Percentiles rank a stretch among this genome's conserved stretches.
Conservation (phyloP, 2,113 vertebrate genomes). For the Bujurquina vittata region DNA sequence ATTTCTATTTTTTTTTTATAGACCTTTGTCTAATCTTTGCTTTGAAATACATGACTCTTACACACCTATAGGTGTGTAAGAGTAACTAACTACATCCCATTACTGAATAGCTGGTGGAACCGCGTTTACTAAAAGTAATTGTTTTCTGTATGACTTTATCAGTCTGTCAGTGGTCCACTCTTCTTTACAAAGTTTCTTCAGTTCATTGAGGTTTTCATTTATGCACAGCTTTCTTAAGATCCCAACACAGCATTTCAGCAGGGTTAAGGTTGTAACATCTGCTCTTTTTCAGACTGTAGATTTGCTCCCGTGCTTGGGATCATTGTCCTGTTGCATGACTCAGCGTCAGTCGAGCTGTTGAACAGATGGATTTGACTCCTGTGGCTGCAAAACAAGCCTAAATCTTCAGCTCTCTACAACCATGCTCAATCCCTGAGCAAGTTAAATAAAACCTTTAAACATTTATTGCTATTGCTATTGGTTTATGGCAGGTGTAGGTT, state of each 20-base stretch:
- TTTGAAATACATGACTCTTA: not conserved
- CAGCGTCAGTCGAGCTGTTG: not conserved
- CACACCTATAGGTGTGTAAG: too few relatives aligned
- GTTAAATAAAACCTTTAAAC: not conserved
- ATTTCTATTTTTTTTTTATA: not conserved
- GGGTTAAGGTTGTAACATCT: not conserved
- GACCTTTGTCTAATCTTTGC: not conserved
- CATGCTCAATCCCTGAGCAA: not conserved
- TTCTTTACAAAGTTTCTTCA: too few relatives aligned
- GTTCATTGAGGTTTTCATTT: not conserved
- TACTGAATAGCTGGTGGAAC: not conserved
- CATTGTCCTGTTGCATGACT: not conserved
- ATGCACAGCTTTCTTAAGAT: not conserved
- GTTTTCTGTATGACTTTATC: too few relatives aligned
- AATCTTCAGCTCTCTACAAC: too few relatives aligned
- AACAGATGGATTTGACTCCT: too few relatives aligned
- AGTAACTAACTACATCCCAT: not conserved
- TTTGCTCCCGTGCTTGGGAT: not conserved
- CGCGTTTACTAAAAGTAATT: too few relatives aligned
- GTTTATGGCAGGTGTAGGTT: not conserved
- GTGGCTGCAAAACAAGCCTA: too few relatives aligned
- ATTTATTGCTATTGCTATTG: accelerated
- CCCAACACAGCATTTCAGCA: not conserved
- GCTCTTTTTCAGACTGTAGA: not conserved
- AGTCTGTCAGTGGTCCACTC: too few relatives aligned